Percentiles rank a stretch among this genome's conserved stretches.
Evolutionary conservation across 2,888 invertebrate species (phyloP).

Genomic region (Teleiodes luculella): DNA sequence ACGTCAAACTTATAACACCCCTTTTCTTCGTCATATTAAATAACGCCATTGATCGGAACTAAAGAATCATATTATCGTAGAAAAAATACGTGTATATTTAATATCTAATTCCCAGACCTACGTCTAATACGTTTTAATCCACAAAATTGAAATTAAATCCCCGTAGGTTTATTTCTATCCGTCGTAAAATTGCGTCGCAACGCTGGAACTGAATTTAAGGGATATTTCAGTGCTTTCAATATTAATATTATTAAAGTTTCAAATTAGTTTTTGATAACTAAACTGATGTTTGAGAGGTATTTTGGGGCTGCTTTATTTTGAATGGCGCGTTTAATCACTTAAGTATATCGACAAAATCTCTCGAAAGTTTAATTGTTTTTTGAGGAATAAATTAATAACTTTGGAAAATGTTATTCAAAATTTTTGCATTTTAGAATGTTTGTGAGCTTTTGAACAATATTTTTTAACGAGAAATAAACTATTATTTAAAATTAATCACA

Average conservation of each 20-base stretch:
- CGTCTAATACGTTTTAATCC: constrained; percentile 38
- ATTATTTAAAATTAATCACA: too few species aligned
- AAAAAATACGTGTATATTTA: neutral
- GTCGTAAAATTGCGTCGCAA: constrained; percentile 34
- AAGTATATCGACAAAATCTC: too few species aligned
- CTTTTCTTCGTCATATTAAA: too few species aligned
- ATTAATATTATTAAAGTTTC: constrained; percentile 2
- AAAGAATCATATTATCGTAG: too few species aligned
- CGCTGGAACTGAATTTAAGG: neutral
- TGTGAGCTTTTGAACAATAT: too few species aligned
- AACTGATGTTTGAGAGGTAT: neutral
- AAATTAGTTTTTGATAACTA: constrained; percentile 1
- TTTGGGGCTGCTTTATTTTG: neutral
- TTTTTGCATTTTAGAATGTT: too few species aligned
- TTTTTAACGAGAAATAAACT: too few species aligned
- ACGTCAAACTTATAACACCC: too few species aligned
- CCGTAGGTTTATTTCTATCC: constrained; percentile 31
- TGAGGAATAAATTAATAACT: too few species aligned
- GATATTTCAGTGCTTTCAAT: neutral
- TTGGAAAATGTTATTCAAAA: too few species aligned
- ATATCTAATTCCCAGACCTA: constrained; percentile 22
- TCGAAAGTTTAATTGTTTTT: neutral
- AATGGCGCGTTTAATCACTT: too few species aligned
- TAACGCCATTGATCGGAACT: too few species aligned
- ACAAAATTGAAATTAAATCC: constrained; percentile 42